Evolutionary conservation across 2,113 vertebrate genomes (phyloP), one percentile per base, ranked within the genome.

Genomic region (Anolis sagrei): DNA sequence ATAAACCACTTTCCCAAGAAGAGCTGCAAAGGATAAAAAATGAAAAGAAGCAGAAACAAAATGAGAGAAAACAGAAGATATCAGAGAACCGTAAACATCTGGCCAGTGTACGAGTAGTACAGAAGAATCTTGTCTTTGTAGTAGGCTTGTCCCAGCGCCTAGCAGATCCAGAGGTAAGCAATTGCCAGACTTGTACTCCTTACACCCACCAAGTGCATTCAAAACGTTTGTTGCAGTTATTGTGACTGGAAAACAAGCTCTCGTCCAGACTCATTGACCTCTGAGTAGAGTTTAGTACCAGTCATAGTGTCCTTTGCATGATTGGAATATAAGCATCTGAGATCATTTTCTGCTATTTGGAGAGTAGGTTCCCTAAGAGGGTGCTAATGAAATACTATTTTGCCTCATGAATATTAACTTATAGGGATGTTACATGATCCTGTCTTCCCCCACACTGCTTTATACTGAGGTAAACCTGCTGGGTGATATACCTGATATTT

Each of bases 21-120:
- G 99, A 99, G 94, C 97, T 99, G 93, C 98, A 99, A 93, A 99
- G 98, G 97, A 99, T 99, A 99, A 99, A 99, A 95, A 99, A 98
- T 77, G 99, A 99, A 96, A 99, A 99, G 96, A 99, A 99, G 95
- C 98, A 99, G 93, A 99, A 99, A 96, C 99, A 99, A 95, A 99
- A 99, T 21, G 99, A 99, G 91, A 98, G 99, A 92, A 99, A 99
- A 97, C 99, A 99, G 95, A 99, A 99, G 96, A 98, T 99, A 96
- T 99, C 99, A 94, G 99, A 99, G 96, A 99, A 99, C 92, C 97
- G 98, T 90, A 99, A 99, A 94, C 99, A 99, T 87, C 96, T 99
- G 97, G 99, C 98, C 93, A 99, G 99, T 58, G 99, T 99, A 90
- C 96, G 99, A 82, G 99, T 99, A 91, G 98, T 99, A 95, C 99